A percentile compares a stretch with the other conserved stretches of the same genome.
phyloP scores from a whole-genome alignment of 2,888 invertebrate species.

The Euplexia lucipara region DNA sequence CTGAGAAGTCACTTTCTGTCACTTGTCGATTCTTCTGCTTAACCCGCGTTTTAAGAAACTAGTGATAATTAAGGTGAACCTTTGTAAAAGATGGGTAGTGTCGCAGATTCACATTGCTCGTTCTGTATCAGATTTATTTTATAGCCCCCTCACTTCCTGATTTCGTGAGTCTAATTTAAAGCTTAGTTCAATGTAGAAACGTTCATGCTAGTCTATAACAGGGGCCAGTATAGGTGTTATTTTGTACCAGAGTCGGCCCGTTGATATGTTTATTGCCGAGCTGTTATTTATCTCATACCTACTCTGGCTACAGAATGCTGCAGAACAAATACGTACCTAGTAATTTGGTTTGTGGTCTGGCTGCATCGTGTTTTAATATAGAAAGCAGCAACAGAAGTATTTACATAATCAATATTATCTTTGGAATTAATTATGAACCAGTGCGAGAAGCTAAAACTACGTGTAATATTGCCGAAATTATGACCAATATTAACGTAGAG shows the following conservation, averaged over 20 bases:
- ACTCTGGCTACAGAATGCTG: conserved; percentile 5
- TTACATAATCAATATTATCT: neutral
- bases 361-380: conserved; percentile 19
- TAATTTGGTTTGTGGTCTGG: conserved; percentile 1
- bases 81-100: neutral
- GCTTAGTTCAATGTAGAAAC: conserved; percentile 5
- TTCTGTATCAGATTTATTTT: conserved; percentile 4
- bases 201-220: conserved; percentile 7
- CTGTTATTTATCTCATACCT: conserved; percentile 42
- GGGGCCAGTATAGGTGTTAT: conserved; percentile 37
- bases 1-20: too few species aligned
- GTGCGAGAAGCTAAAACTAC: too few species aligned
- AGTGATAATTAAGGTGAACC: too few species aligned
- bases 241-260: conserved; percentile 18
- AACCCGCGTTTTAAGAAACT: too few species aligned
- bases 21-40: too few species aligned
- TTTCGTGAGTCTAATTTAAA: conserved; percentile 16
- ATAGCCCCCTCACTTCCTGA: conserved; percentile 15
- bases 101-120: neutral
- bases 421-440: neutral
- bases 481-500: too few species aligned
- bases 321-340: conserved; percentile 20
- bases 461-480: too few species aligned
- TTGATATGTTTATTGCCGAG: conserved; percentile 52
- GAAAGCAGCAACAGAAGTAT: neutral